A percentile compares a stretch with the other conserved stretches of the same genome.
phyloP scores from a whole-genome alignment of 2,888 invertebrate genomes.

The Aleiodes leptofemur region DNA sequence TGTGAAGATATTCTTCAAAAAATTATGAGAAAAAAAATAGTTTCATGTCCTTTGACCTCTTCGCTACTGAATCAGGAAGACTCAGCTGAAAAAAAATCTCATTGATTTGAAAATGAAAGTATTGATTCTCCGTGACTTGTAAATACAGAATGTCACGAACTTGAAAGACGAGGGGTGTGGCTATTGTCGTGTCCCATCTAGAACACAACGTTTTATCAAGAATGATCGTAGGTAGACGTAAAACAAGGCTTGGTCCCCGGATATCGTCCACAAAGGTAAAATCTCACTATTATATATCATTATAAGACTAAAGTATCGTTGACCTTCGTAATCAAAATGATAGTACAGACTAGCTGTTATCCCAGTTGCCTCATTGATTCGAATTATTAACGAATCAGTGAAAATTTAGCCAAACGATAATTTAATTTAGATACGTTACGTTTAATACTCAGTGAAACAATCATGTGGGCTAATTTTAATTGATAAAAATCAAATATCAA shows the following conservation, averaged over 20 bases:
- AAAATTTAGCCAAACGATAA: constrained; percentile 50
- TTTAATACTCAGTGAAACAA: constrained; percentile 1
- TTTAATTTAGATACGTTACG: constrained; percentile 5
- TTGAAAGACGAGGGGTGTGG: constrained; percentile 56
- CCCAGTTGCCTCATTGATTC: constrained; percentile 44
- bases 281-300: not conserved
- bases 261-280: not conserved
- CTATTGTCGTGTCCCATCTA: constrained; percentile 57
- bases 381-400: constrained; percentile 50
- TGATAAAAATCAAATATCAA: constrained; percentile 16
- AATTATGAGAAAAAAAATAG: too few relatives aligned
- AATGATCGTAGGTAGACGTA: constrained; percentile 61
- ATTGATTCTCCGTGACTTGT: constrained; percentile 48
- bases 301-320: not conserved
- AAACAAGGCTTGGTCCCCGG: constrained; percentile 57
- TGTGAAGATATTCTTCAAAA: too few relatives aligned
- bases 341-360: constrained; percentile 34
- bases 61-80: not conserved
- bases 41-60: too few relatives aligned
- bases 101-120: constrained; percentile 18
- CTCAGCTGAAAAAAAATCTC: not conserved
- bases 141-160: constrained; percentile 53
- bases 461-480: constrained; percentile 4
- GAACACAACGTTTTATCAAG: constrained; percentile 57
- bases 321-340: constrained; percentile 9